Percentiles rank a stretch among this genome's conserved stretches.
Conservation (phyloP, 1,140 invertebrate species). For the Zaprionus kolodkinae region DNA sequence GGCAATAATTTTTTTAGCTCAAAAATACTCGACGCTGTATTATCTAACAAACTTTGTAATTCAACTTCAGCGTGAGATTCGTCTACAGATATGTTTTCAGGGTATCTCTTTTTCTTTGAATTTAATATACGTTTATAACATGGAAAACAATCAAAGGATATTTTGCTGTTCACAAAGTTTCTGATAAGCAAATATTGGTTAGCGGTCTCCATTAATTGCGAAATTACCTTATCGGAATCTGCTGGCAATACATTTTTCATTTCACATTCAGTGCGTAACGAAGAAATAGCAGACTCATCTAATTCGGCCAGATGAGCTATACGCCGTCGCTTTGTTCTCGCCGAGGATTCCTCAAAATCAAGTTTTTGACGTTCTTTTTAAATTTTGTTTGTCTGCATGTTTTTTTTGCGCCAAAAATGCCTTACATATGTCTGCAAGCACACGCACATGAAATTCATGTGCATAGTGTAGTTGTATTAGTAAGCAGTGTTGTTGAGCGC, state of each 20-base stretch:
- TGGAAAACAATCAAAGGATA: conserved; percentile 35
- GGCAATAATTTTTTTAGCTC: no score
- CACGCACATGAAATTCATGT: no score
- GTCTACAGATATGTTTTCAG: conserved; percentile 25
- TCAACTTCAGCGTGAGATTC: no score
- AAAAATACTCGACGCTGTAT: no score
- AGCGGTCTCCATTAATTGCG: conserved; percentile 13
- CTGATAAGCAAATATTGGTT: conserved; percentile 37
- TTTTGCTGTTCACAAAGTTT: conserved; percentile 28
- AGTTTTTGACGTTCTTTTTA: conserved; percentile 33
- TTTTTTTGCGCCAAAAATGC: no score
- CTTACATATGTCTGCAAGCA: no score
- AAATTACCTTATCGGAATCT: not conserved
- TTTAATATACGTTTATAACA: conserved; percentile 21
- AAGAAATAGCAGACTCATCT: not conserved
- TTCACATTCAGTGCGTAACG: not conserved
- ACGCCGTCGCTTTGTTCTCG: not conserved
- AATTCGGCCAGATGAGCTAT: not conserved
- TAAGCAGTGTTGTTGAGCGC: no score
- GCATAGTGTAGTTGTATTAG: no score
- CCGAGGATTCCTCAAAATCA: conserved; percentile 15
- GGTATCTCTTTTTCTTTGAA: conserved; percentile 18
- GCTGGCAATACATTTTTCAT: not conserved
- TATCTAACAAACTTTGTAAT: no score
- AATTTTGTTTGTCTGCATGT: no score